Conservation (phyloP, 2,113 vertebrate genomes). For the Arenaria interpres region DNA sequence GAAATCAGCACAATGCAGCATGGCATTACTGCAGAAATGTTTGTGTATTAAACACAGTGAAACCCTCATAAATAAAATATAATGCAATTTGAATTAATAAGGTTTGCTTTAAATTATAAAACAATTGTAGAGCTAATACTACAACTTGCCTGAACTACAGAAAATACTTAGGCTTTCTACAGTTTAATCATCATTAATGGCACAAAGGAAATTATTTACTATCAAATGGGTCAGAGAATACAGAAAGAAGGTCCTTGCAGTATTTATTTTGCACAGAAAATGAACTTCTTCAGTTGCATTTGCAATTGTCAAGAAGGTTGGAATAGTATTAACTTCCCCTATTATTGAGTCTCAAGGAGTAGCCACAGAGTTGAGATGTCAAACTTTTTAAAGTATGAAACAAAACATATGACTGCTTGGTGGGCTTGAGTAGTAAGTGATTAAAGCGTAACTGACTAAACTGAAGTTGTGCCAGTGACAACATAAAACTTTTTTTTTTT, state of each 20-base stretch:
- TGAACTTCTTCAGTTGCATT: background rate
- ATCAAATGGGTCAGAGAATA: background rate
- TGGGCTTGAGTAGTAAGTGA: background rate
- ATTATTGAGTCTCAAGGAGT: background rate
- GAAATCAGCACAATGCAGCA: background rate
- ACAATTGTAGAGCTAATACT: background rate
- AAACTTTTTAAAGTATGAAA: slow-evolving; percentile 1
- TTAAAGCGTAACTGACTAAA: background rate
- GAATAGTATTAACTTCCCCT: background rate
- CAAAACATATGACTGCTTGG: background rate
- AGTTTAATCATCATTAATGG: background rate
- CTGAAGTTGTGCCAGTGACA: background rate
- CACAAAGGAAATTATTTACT: background rate
- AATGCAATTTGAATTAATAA: background rate
- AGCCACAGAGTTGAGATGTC: background rate
- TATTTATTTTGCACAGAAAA: background rate
- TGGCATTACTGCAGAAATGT: background rate
- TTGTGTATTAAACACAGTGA: background rate
- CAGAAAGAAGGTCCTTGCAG: background rate
- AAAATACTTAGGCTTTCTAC: background rate
- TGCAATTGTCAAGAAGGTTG: background rate
- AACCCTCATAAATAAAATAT: background rate
- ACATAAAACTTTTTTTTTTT: background rate
- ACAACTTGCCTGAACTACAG: background rate
- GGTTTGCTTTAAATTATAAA: background rate